phyloP scores from a whole-genome alignment of 92 coral and sea anemone species.

The Parazoanthus atlanticus region DNA sequence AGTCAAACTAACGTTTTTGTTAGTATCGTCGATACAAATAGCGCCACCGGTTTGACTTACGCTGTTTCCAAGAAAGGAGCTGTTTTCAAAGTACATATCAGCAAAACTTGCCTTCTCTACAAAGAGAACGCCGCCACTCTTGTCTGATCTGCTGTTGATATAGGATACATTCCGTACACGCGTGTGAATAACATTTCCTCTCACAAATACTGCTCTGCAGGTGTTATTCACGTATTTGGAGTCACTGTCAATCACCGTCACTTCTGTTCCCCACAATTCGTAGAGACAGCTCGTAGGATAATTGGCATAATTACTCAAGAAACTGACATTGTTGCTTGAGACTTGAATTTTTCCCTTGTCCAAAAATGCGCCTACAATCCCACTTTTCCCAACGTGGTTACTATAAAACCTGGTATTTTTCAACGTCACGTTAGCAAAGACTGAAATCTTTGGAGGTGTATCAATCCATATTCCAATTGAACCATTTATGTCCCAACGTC shows the following conservation, averaged over 20 bases:
- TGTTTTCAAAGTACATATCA: neutral
- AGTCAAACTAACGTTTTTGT: slow-evolving; percentile 4
- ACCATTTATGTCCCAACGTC: slow-evolving; percentile 20
- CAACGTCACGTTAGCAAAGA: slow-evolving; percentile 12
- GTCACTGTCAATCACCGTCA: neutral
- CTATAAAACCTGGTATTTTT: neutral
- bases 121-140: slow-evolving; percentile 20
- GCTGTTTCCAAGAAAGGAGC: slow-evolving; percentile 8
- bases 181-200: neutral
- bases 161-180: neutral
- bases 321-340: neutral
- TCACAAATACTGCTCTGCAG: neutral
- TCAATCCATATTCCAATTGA: slow-evolving; percentile 2
- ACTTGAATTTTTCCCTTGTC: slow-evolving; percentile 19
- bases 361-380: slow-evolving; percentile 2
- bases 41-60: slow-evolving; percentile 24
- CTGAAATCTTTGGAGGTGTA: neutral
- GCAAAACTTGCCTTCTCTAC: slow-evolving; percentile 1
- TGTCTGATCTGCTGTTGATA: neutral
- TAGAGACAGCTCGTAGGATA: slow-evolving; percentile 18
- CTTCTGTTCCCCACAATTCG: slow-evolving; percentile 7
- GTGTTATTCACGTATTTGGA: neutral
- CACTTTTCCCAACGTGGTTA: slow-evolving; percentile 11
- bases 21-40: slow-evolving; percentile 21
- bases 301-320: neutral